phyloP scores from a whole-genome alignment of 2,113 vertebrate genomes.

The Microcebus murinus region DNA sequence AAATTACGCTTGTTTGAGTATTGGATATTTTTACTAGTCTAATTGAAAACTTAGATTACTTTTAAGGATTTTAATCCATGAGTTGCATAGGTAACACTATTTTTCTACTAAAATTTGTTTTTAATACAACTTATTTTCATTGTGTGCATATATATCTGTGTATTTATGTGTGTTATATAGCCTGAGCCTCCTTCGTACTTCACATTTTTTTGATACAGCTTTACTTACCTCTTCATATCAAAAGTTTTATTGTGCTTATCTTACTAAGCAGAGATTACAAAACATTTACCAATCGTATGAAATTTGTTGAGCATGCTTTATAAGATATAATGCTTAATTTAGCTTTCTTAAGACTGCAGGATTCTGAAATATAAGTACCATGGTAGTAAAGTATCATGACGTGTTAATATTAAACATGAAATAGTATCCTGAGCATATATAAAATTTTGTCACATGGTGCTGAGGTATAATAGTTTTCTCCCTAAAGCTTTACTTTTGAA shows the following conservation, averaged over 20 bases:
- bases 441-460: neutral
- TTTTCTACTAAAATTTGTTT: neutral
- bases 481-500: conserved; percentile 34
- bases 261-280: conserved; percentile 13
- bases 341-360: neutral
- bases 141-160: rapidly evolving
- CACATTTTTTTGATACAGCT: neutral
- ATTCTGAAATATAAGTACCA: neutral
- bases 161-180: neutral
- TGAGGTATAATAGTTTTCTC: neutral
- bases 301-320: conserved; percentile 41
- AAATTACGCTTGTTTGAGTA: conserved; percentile 22
- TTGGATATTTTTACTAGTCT: neutral
- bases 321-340: neutral
- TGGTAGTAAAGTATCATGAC: neutral
- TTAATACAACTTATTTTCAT: neutral
- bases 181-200: neutral
- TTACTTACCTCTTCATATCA: conserved; percentile 14
- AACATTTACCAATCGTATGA: neutral
- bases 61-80: neutral
- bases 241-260: neutral
- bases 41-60: conserved; percentile 30
- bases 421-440: neutral
- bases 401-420: neutral
- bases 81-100: neutral